These are phyloP conservation scores for Megaceryle maxima DNA, from an alignment of 2,113 vertebrate genomes.

Conservation along the genomic window DNA sequence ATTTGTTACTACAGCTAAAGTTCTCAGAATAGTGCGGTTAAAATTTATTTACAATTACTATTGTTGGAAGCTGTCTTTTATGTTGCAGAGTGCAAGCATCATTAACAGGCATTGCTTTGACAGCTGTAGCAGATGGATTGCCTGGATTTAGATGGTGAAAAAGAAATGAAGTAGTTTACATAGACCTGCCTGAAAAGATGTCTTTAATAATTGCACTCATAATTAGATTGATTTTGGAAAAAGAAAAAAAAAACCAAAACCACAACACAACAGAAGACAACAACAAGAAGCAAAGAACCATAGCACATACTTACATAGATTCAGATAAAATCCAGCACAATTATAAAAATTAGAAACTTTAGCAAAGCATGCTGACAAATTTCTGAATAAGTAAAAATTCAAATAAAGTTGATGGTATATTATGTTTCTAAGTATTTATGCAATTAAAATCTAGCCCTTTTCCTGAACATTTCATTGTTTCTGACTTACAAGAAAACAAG, in stretches of 20 bases:
- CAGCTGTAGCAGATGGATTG: constrained; percentile 68
- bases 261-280: not conserved
- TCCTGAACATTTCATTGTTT: not conserved
- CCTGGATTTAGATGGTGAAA: constrained; percentile 69
- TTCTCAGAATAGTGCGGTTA: constrained; percentile 71
- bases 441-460: not conserved
- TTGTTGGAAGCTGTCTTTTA: constrained; percentile 36
- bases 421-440: not conserved
- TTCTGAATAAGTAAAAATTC: not conserved
- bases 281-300: not conserved
- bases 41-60: constrained; percentile 45
- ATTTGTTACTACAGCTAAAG: constrained; percentile 76
- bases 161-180: constrained; percentile 70
- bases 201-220: constrained; percentile 70
- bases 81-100: constrained; percentile 40
- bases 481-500: not conserved
- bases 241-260: not conserved
- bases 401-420: not conserved
- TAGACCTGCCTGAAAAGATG: constrained; percentile 71
- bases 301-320: not conserved
- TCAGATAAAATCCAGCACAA: not conserved
- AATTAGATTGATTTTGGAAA: constrained; percentile 60
- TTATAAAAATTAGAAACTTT: not conserved
- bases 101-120: constrained; percentile 60
- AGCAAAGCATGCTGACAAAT: not conserved